Evolutionary conservation across 2,888 invertebrate genomes (phyloP).

Genomic region (Drosophila nr. perissopoda): DNA sequence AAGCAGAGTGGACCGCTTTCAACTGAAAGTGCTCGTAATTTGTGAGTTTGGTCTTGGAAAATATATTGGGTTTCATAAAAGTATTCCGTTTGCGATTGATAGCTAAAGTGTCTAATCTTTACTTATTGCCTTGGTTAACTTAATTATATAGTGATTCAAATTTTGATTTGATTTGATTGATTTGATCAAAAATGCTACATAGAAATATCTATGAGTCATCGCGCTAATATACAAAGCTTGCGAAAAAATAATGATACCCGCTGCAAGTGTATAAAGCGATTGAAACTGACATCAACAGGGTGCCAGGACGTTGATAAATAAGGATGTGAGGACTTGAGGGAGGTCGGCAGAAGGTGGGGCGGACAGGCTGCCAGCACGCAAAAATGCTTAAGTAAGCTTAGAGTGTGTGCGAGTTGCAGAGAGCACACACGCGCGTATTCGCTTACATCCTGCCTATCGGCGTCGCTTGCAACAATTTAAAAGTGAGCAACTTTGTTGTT

Average conservation of each 20-base stretch:
- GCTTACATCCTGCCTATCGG: neutral
- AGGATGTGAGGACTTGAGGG: conserved; percentile 1
- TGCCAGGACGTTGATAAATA: conserved; percentile 1
- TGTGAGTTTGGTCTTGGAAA: neutral
- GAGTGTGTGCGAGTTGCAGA: conserved; percentile 25
- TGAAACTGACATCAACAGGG: conserved; percentile 59
- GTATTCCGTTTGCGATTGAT: neutral
- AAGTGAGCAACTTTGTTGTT: conserved; percentile 71
- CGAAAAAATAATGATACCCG: neutral
- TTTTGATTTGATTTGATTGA: no score
- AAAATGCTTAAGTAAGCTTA: conserved; percentile 77
- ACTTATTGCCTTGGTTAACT: neutral
- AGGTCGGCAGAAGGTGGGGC: neutral
- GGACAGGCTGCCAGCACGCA: conserved; percentile 41
- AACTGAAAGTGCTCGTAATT: neutral
- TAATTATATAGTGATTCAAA: neutral
- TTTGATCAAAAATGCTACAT: neutral
- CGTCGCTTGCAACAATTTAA: conserved; percentile 65
- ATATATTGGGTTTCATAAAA: neutral
- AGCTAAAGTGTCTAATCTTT: neutral
- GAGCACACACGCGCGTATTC: neutral
- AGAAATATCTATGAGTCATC: neutral
- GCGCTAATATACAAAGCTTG: neutral
- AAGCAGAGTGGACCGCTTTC: neutral
- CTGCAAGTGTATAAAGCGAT: conserved; percentile 32